phyloP scores from a whole-genome alignment of 2,113 vertebrate genomes.

The Gopherus evgoodei region DNA sequence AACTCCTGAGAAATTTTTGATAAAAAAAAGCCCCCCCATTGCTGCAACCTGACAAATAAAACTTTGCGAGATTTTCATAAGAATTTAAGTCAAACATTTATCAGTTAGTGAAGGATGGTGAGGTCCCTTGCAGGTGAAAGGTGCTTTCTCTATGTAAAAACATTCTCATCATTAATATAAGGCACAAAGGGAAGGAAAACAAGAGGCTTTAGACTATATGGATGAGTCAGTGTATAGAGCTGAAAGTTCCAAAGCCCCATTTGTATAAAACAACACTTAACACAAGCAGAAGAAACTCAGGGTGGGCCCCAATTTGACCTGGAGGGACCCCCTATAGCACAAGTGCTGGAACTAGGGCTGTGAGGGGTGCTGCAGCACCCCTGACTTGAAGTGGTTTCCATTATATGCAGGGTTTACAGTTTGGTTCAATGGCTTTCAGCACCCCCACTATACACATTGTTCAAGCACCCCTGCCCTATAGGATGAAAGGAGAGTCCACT shows the following conservation, averaged over 20 bases:
- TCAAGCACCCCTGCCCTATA: neutral
- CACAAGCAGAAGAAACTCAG: accelerated
- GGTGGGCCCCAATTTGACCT: neutral
- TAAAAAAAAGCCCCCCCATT: neutral
- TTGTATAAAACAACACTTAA: neutral
- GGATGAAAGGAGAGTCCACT: neutral
- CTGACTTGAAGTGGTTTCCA: no score
- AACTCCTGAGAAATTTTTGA: slow-evolving; percentile 44
- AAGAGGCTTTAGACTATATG: neutral
- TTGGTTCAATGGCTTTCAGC: no score
- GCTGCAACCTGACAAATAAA: slow-evolving; percentile 40
- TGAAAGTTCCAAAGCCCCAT: accelerated
- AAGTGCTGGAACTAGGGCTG: no score
- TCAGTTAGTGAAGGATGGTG: neutral
- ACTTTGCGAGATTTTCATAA: slow-evolving; percentile 1
- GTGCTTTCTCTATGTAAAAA: neutral
- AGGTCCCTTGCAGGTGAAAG: neutral
- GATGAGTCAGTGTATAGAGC: neutral
- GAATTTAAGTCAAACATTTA: neutral
- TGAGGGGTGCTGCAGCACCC: no score
- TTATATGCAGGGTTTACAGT: no score
- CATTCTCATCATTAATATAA: neutral
- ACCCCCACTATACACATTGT: no score
- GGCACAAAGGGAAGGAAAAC: neutral
- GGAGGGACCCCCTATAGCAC: no score